A percentile compares a stretch with the other conserved stretches of the same genome.
These are phyloP conservation scores for Zaprionus taronus DNA, from an alignment of 1,140 invertebrate species.

Conservation along the genomic window DNA sequence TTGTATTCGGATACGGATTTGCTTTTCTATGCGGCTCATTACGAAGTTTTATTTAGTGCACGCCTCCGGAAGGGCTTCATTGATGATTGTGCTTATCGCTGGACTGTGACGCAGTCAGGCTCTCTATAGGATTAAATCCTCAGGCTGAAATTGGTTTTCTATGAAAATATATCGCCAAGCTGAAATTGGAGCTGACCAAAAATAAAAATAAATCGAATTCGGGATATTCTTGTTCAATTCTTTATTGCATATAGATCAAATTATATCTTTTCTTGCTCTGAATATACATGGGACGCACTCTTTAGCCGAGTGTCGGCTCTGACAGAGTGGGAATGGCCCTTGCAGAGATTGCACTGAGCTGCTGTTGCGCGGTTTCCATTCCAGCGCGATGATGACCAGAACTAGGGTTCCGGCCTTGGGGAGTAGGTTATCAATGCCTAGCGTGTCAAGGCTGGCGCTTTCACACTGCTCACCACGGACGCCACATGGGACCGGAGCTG, in stretches of 20 bases:
- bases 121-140: slow-evolving; percentile 31
- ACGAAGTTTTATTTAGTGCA: slow-evolving; percentile 35
- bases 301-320: slow-evolving; percentile 36
- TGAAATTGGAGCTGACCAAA: slow-evolving; percentile 23
- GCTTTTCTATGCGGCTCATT: slow-evolving; percentile 49
- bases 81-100: slow-evolving; percentile 46
- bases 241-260: background rate
- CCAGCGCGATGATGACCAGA: slow-evolving; percentile 24
- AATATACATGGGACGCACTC: slow-evolving; percentile 21
- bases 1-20: slow-evolving; percentile 34
- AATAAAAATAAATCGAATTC: background rate
- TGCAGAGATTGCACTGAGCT: background rate
- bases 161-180: slow-evolving; percentile 29
- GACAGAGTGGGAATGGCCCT: background rate
- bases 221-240: background rate
- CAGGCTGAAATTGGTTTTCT: slow-evolving; percentile 15
- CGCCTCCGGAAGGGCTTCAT: slow-evolving; percentile 51
- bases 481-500: slow-evolving; percentile 76
- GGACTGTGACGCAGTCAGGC: slow-evolving; percentile 21
- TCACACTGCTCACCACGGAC: slow-evolving; percentile 71
- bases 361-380: slow-evolving; percentile 32
- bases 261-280: background rate
- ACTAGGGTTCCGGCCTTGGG: slow-evolving; percentile 4
- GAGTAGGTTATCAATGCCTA: slow-evolving; percentile 51
- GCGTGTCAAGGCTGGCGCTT: slow-evolving; percentile 42